Percentiles rank a stretch among this genome's conserved stretches.
Evolutionary conservation across 2,113 vertebrate species (phyloP).

Genomic region (Hyperoodon ampullatus): DNA sequence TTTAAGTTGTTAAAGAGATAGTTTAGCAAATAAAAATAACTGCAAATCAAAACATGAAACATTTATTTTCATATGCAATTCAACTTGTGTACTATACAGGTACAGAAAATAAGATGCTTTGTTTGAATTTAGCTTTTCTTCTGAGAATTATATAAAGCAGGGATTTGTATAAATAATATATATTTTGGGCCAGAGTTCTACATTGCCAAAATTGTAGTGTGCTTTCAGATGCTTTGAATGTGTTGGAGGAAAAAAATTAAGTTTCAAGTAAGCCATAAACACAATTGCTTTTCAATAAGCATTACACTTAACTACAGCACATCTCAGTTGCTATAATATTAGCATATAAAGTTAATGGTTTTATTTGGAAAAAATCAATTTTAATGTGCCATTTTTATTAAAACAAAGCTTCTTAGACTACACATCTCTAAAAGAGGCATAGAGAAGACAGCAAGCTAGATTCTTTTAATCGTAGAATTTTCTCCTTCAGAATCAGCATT

Average conservation of each 20-base stretch:
- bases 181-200: not conserved
- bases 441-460: not conserved
- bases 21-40: conserved; percentile 21
- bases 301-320: not conserved
- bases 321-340: not conserved
- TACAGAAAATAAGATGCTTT: conserved; percentile 25
- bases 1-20: not conserved
- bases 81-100: not conserved
- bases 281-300: conserved; percentile 46
- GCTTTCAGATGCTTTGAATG: not conserved
- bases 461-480: not conserved
- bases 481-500: not conserved
- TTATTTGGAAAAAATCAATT: conserved; percentile 6
- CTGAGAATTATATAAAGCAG: not conserved
- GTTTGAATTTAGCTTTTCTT: conserved; percentile 9
- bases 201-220: not conserved
- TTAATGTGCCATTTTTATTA: conserved; percentile 37
- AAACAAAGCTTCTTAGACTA: not conserved
- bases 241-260: not conserved
- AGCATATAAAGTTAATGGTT: not conserved
- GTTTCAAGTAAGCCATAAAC: conserved; percentile 18
- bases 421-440: not conserved
- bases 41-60: not conserved
- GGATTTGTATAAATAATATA: not conserved
- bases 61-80: not conserved